A percentile compares a stretch with the other conserved stretches of the same genome.
These are phyloP conservation scores for Engystomops pustulosus DNA, from an alignment of 2,113 vertebrate species.

Conservation along the genomic window DNA sequence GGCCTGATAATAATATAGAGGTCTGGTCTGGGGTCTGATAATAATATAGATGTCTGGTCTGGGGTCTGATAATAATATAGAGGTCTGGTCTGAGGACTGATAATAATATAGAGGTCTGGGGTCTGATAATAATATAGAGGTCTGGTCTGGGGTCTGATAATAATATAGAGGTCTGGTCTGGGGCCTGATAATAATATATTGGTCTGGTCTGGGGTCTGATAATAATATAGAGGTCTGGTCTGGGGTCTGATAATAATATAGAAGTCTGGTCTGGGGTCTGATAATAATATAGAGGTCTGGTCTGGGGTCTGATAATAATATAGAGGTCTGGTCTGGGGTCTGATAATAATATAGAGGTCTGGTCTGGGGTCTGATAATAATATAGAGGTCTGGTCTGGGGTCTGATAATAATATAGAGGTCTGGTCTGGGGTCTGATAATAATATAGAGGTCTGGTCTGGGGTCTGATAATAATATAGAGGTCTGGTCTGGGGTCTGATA, in stretches of 20 bases:
- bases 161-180: neutral
- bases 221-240: neutral
- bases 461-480: neutral
- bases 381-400: neutral
- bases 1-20: too few species aligned
- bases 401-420: neutral
- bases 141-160: too few species aligned
- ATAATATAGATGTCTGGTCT: neutral
- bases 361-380: too few species aligned
- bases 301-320: too few species aligned
- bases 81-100: neutral
- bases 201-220: neutral
- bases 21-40: neutral
- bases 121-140: neutral
- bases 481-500: too few species aligned
- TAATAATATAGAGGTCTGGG: neutral
- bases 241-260: neutral
- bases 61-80: neutral
- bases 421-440: too few species aligned
- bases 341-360: neutral
- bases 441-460: neutral
- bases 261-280: neutral
- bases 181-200: neutral
- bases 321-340: neutral
- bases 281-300: neutral